phyloP scores from a whole-genome alignment of 2,888 invertebrate genomes.

The Neocrepidodera transversa region DNA sequence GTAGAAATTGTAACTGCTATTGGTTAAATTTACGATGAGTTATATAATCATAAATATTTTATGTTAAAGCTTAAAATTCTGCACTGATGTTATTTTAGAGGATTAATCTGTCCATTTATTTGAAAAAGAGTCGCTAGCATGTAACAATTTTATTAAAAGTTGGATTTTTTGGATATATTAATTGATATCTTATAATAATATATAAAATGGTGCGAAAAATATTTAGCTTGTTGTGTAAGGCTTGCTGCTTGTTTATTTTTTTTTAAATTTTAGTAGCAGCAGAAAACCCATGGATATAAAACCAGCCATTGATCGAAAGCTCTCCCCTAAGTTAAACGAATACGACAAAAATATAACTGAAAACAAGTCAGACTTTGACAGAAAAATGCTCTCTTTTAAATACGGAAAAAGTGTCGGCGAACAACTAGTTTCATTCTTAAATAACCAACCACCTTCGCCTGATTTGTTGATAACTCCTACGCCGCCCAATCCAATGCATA shows the following conservation, averaged over 20 bases:
- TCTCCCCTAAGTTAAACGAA: not conserved
- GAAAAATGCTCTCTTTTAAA: slow-evolving; percentile 43
- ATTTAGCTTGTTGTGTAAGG: too few relatives aligned
- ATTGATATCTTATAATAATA: too few relatives aligned
- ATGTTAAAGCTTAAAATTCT: too few relatives aligned
- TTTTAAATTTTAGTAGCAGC: not conserved
- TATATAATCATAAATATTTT: too few relatives aligned
- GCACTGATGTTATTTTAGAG: too few relatives aligned
- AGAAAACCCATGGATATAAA: slow-evolving; percentile 22
- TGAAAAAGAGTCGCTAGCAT: not conserved
- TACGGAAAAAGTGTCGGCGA: slow-evolving; percentile 42
- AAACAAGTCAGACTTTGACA: slow-evolving; percentile 8
- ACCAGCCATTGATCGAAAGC: slow-evolving; percentile 18
- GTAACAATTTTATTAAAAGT: too few relatives aligned
- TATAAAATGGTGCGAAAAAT: too few relatives aligned
- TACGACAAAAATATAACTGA: slow-evolving; percentile 8
- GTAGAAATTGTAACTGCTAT: too few relatives aligned
- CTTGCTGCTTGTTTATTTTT: too few relatives aligned
- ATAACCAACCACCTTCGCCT: slow-evolving; percentile 37
- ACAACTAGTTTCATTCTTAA: slow-evolving; percentile 41
- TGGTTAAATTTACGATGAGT: too few relatives aligned
- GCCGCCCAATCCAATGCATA: not conserved
- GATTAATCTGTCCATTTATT: too few relatives aligned
- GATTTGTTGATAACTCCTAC: not conserved
- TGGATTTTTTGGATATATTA: too few relatives aligned